Evolutionary conservation across 2,113 vertebrate genomes (phyloP).

Genomic region (Lamprologus speciosus): DNA sequence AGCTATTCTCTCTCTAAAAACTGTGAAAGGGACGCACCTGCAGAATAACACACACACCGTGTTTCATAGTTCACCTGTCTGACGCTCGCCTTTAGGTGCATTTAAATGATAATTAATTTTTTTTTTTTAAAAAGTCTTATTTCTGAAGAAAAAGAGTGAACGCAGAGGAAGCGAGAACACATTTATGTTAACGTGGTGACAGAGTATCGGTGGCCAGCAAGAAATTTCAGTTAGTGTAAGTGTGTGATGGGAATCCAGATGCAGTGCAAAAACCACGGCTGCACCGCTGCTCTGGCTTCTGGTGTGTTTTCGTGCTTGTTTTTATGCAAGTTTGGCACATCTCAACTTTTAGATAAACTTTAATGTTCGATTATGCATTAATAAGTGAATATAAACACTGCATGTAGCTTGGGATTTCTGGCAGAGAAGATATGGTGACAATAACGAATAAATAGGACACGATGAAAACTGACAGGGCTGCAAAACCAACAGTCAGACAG

Average conservation of each 20-base stretch:
- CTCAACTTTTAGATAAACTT: neutral
- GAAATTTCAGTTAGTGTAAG: neutral
- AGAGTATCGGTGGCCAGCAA: neutral
- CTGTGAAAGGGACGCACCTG: constrained; percentile 3
- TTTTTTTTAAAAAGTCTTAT: fast-evolving
- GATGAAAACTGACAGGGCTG: neutral
- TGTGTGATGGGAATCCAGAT: neutral
- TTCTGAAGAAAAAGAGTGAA: neutral
- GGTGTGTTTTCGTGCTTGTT: neutral
- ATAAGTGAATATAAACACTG: neutral
- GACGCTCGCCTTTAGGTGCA: neutral
- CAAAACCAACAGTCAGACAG: neutral
- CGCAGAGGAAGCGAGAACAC: fast-evolving
- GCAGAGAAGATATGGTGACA: neutral
- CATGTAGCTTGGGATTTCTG: neutral
- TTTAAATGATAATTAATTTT: neutral
- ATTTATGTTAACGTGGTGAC: neutral
- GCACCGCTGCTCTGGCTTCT: neutral
- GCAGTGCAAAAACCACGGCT: neutral
- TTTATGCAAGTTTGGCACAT: neutral
- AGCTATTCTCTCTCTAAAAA: constrained; percentile 19
- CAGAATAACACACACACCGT: neutral
- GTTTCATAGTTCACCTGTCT: neutral
- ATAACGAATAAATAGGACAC: neutral
- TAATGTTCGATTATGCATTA: neutral